phyloP scores from a whole-genome alignment of 1,140 invertebrate species.

The Drosophila saltans region DNA sequence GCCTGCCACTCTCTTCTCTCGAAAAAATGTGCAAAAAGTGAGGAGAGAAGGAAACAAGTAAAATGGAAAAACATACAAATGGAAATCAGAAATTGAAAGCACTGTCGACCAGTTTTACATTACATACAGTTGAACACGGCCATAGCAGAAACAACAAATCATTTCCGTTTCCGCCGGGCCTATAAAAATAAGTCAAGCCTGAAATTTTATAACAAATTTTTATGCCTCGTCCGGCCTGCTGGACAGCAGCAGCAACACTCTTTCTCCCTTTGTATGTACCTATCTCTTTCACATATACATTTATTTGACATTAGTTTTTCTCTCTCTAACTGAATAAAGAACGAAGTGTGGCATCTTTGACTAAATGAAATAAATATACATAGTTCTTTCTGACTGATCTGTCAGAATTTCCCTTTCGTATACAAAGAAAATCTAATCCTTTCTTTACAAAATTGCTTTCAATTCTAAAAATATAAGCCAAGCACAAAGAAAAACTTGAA shows the following conservation, averaged over 20 bases:
- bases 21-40: background rate
- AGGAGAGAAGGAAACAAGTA: conserved; percentile 15
- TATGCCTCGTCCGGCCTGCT: conserved; percentile 11
- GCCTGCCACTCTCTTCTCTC: too few species aligned
- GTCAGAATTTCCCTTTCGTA: too few species aligned
- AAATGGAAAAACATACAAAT: conserved; percentile 18
- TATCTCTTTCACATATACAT: too few species aligned
- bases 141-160: conserved; percentile 49
- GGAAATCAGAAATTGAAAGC: conserved; percentile 61
- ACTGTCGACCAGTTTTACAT: conserved; percentile 28
- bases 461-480: too few species aligned
- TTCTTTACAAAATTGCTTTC: too few species aligned
- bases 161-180: conserved; percentile 69
- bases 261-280: background rate
- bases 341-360: too few species aligned
- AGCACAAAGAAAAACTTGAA: too few species aligned
- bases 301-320: too few species aligned
- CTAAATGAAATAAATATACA: too few species aligned
- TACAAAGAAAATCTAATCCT: too few species aligned
- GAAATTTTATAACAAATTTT: conserved; percentile 53
- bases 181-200: conserved; percentile 59
- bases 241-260: background rate
- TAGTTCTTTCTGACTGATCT: too few species aligned
- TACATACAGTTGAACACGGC: conserved; percentile 15
- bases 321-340: too few species aligned